Evolutionary conservation across 2,888 invertebrate species (phyloP).

Genomic region (Bombyx huttoni): DNA sequence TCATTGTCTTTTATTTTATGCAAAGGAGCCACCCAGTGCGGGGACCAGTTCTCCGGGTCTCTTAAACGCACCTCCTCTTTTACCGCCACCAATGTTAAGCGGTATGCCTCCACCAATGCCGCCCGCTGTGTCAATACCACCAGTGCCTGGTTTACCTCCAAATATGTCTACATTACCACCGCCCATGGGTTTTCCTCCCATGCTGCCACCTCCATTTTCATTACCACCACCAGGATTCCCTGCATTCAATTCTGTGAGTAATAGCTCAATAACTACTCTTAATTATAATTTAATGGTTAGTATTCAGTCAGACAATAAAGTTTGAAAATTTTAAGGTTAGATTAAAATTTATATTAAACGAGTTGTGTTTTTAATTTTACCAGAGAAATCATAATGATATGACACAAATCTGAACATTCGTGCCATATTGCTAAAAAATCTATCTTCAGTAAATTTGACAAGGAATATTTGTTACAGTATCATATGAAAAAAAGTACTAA

Average conservation of each 20-base stretch:
- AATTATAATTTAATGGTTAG: too few species aligned
- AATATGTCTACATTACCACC: constrained; percentile 54
- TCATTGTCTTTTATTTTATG: constrained; percentile 2
- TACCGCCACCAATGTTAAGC: constrained; percentile 54
- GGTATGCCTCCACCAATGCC: constrained; percentile 67
- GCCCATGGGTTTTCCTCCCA: constrained; percentile 70
- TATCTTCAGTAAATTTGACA: too few species aligned
- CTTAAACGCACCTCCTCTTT: constrained; percentile 34
- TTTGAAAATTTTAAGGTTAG: too few species aligned
- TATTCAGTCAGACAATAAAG: too few species aligned
- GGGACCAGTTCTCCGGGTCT: constrained; percentile 57
- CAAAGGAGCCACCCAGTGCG: constrained; percentile 41
- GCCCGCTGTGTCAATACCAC: constrained; percentile 65
- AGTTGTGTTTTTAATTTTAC: too few species aligned
- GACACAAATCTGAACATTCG: too few species aligned
- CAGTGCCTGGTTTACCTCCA: constrained; percentile 58
- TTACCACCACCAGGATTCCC: constrained; percentile 86
- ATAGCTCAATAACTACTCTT: background rate
- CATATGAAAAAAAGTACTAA: too few species aligned
- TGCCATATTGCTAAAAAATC: too few species aligned
- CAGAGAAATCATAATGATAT: too few species aligned
- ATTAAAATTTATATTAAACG: too few species aligned
- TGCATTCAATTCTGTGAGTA: constrained; percentile 47
- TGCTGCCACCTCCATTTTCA: constrained; percentile 81
- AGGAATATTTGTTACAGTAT: too few species aligned